Conservation (phyloP, 37 sponge, comb jelly and placozoan genomes). For the Dysidea cf. avara region DNA sequence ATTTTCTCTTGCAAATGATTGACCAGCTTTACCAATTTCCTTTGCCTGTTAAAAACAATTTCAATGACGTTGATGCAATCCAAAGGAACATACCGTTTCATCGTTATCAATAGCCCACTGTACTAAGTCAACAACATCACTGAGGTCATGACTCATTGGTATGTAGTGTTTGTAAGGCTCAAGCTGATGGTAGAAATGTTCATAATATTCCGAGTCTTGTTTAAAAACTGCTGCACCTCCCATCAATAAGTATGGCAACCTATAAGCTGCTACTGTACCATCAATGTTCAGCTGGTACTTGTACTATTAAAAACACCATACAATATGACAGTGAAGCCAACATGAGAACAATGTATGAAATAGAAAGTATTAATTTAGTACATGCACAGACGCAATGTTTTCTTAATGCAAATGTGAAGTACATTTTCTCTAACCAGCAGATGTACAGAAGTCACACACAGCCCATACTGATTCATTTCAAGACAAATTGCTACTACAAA, state of each 20-base stretch:
- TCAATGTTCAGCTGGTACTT: constrained; percentile 96
- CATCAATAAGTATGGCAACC: constrained; percentile 88
- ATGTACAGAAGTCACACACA: too few species aligned
- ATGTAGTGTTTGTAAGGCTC: constrained; percentile 95
- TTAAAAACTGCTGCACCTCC: constrained; percentile 91
- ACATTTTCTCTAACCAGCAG: too few species aligned
- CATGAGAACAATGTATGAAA: not conserved
- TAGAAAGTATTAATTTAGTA: not conserved
- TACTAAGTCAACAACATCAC: constrained; percentile 80
- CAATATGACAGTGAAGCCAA: not conserved
- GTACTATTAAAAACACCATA: constrained; percentile 73
- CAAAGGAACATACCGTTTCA: constrained; percentile 48
- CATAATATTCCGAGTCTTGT: constrained; percentile 96
- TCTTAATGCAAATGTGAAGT: not conserved
- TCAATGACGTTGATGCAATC: not conserved
- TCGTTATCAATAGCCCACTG: constrained; percentile 88
- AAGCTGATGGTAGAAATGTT: constrained; percentile 91
- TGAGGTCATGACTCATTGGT: constrained; percentile 79
- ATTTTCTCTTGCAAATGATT: constrained; percentile 61
- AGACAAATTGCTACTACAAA: too few species aligned
- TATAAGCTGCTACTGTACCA: constrained; percentile 96
- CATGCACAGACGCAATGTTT: not conserved
- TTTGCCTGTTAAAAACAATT: constrained; percentile 49
- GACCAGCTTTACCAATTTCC: constrained; percentile 73
- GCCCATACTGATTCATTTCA: too few species aligned